Evolutionary conservation across 2,113 vertebrate genomes (phyloP), one percentile per base, ranked within the genome.

Genomic region (Eidolon helvum): DNA sequence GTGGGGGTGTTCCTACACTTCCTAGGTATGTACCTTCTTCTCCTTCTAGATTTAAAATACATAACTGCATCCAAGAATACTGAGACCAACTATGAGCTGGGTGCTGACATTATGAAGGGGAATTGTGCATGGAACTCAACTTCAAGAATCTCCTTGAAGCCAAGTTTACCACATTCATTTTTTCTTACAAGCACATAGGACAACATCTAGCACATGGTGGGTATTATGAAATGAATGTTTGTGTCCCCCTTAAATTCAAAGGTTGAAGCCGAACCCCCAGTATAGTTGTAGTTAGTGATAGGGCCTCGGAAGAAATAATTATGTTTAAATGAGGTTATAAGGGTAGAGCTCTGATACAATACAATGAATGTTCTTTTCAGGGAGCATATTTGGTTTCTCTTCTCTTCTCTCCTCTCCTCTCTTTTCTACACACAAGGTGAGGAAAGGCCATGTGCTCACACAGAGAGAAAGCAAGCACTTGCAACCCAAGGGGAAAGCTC

Each of bases 1-100:
- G 24, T 9, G 7, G 24, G 24, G 10, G 0, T 28, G 1, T 74
- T 48, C 19, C 16, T 6, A 22, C 0, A 43, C 6, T 53, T 48
- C 2, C 12, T 53, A 35, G 21, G 4, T 89, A 7, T 14, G 16
- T 50, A 33, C 2, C 0, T 61, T 16, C 10, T 74, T 21, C 15
- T 74, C 24, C 26, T 40, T 14, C 4, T 45, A 40, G 33, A 50
- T 53, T 53, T 43, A 74, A 61, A 91, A 63, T 48, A 10, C 9
- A n/a, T 55, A 50, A 59, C 38, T 88, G 22, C 38, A 4, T 19
- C 6, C 12, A 74, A 55, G 15, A 57, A 65, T 35, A 50, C 24
- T 1, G 15, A 79, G 38, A 26, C 33, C 33, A 48, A 7, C 55
- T 6, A 0, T 9, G 4, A 26, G 6, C 5, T 40, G 33, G 30